Evolutionary conservation across 1,140 invertebrate species (phyloP), one percentile per base, ranked within the genome.

Genomic region (Atta texana): DNA sequence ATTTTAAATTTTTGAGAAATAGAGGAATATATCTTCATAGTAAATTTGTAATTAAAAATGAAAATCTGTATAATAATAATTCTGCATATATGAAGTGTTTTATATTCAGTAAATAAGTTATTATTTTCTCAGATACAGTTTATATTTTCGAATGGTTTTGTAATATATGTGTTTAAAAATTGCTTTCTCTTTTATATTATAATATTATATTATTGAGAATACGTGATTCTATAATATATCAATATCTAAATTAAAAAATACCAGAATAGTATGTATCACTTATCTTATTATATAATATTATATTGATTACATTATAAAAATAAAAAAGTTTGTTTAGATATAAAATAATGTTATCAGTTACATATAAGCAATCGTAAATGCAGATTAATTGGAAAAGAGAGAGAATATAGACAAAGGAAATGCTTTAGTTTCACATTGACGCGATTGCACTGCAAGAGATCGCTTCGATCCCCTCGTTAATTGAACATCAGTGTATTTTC

Each of bases 401-500:
- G 24, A 24, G 12, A 59, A 39, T 39, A 8, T 75, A 59, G 14
- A 39, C n/a, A 57, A 31, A 55, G 18, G 14, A 74, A 39, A 71
- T 24, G 34, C 2, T 72, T 71, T 24, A 75, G 31, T 84, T 49
- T 57, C 44, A 18, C 7, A 16, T 49, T 39, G 14, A 44, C 6
- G 12, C 14, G 18, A 78, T 66, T 49, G 31, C 34, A 14, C 14
- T 51, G 44, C 61, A 34, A 21, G 31, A 14, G 2, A 44, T 68
- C 28, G 24, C 16, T 21, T 34, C 24, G 28, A 18, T 53, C n/a
- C 1, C 6, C 16, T 77, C 24, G 64, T 81, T 31, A 53, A 69
- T 69, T 69, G 21, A 69, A 28, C 31, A 64, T 5, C 57, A 44
- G 10, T 39, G 14, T n/a, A 57, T 57, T 81, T 69, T 71, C 14